Percentiles rank a stretch among this genome's conserved stretches.
Evolutionary conservation across 2,888 invertebrate species (phyloP).

Genomic region (Galerucella nymphaeae): DNA sequence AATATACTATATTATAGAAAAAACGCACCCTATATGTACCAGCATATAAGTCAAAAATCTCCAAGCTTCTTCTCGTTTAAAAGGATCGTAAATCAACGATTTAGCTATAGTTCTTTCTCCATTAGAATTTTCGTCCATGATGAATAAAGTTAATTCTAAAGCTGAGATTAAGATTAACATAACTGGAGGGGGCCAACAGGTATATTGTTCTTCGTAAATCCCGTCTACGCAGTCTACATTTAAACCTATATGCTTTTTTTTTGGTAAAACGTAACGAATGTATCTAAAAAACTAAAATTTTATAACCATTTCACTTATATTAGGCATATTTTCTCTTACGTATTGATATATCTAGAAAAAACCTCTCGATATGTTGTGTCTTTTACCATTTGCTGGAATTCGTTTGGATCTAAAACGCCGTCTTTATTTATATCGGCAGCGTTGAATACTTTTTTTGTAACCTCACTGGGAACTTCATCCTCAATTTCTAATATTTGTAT

Average conservation of each 20-base stretch:
- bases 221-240: conserved; percentile 24
- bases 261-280: conserved; percentile 46
- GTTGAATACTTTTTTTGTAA: conserved; percentile 73
- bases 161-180: conserved; percentile 91
- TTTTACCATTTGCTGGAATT: conserved; percentile 78
- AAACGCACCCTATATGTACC: conserved; percentile 88
- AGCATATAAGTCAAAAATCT: conserved; percentile 95
- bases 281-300: conserved; percentile 41
- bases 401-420: conserved; percentile 75
- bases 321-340: conserved; percentile 65
- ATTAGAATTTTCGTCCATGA: conserved; percentile 48
- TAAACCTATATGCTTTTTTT: conserved; percentile 3
- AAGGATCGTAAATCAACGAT: conserved; percentile 89
- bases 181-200: conserved; percentile 86
- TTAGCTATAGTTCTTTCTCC: conserved; percentile 58
- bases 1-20: too few species aligned
- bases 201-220: conserved; percentile 87
- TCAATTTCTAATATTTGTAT: conserved; percentile 69
- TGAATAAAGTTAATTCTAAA: conserved; percentile 82
- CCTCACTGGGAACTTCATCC: conserved; percentile 51
- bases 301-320: not conserved
- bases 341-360: conserved; percentile 73
- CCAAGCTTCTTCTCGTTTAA: conserved; percentile 89
- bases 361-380: conserved; percentile 70
- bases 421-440: conserved; percentile 74